A percentile compares a stretch with the other conserved stretches of the same genome.
These are phyloP conservation scores for Marronus borbonicus DNA, from an alignment of 2,888 invertebrate species.

Conservation along the genomic window DNA sequence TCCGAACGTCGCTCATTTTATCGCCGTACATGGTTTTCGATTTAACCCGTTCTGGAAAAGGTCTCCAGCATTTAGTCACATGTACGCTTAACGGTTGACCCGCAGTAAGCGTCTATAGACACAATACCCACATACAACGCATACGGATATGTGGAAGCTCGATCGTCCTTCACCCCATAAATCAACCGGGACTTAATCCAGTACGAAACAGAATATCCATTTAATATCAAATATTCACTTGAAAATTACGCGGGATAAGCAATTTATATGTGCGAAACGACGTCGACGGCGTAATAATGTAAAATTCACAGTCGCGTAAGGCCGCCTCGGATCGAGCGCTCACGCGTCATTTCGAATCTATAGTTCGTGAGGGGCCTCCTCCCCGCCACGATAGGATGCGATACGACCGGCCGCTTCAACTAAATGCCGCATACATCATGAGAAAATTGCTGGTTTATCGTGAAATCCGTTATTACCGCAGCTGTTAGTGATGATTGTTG, in stretches of 20 bases:
- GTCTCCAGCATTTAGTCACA: background rate
- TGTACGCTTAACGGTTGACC: background rate
- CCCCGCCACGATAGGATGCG: background rate
- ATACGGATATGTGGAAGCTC: background rate
- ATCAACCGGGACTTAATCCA: constrained; percentile 14
- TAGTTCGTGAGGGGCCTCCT: background rate
- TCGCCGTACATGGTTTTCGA: constrained; percentile 14
- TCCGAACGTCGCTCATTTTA: constrained; percentile 18
- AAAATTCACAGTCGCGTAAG: constrained; percentile 3
- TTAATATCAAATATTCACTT: constrained; percentile 31
- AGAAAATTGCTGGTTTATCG: constrained; percentile 23
- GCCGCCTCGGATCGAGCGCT: background rate
- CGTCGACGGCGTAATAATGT: constrained; percentile 25
- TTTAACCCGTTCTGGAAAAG: constrained; percentile 2
- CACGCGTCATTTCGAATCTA: constrained; percentile 20
- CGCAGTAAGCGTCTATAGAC: background rate
- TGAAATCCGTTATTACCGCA: constrained; percentile 6
- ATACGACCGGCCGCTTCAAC: background rate
- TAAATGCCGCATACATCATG: constrained; percentile 5
- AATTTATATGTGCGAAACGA: constrained; percentile 16
- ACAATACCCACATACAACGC: background rate
- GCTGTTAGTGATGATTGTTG: constrained; percentile 2
- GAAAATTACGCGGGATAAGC: constrained; percentile 27
- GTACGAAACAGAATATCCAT: constrained; percentile 27
- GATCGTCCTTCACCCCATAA: constrained; percentile 20